Evolutionary conservation across 1,140 invertebrate genomes (phyloP).

Genomic region (Calycopis cecrops): DNA sequence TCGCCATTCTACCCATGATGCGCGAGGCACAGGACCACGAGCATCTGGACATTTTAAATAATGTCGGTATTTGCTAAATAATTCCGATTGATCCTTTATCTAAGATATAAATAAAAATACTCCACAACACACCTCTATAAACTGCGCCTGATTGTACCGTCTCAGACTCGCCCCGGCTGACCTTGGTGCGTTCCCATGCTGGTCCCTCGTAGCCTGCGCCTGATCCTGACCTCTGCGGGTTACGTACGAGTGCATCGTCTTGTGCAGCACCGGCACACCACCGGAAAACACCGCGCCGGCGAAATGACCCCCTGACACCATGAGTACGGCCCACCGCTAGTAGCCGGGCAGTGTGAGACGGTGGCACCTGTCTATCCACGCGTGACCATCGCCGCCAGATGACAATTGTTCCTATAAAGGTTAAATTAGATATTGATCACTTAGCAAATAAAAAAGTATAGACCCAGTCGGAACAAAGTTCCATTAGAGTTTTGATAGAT

Average conservation of each 20-base stretch:
- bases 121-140: constrained; percentile 76
- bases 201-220: constrained; percentile 83
- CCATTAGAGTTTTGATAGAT: no score
- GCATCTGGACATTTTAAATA: background rate
- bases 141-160: constrained; percentile 85
- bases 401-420: constrained; percentile 60
- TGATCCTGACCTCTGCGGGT: constrained; percentile 90
- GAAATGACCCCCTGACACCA: constrained; percentile 92
- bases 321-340: constrained; percentile 85
- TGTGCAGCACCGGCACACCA: constrained; percentile 77
- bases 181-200: constrained; percentile 80
- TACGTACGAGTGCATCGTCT: constrained; percentile 92
- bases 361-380: constrained; percentile 57
- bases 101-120: background rate
- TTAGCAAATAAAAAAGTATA: constrained; percentile 7
- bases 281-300: constrained; percentile 88
- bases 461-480: no score
- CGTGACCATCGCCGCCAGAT: constrained; percentile 62
- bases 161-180: constrained; percentile 89
- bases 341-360: constrained; percentile 42
- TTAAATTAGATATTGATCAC: background rate
- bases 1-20: no score
- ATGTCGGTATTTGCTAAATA: no score
- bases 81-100: no score
- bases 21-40: no score